Base-by-base conservation (phyloP, 2,113 vertebrate genomes). In the Cyprinodon brontotheroides region DNA sequence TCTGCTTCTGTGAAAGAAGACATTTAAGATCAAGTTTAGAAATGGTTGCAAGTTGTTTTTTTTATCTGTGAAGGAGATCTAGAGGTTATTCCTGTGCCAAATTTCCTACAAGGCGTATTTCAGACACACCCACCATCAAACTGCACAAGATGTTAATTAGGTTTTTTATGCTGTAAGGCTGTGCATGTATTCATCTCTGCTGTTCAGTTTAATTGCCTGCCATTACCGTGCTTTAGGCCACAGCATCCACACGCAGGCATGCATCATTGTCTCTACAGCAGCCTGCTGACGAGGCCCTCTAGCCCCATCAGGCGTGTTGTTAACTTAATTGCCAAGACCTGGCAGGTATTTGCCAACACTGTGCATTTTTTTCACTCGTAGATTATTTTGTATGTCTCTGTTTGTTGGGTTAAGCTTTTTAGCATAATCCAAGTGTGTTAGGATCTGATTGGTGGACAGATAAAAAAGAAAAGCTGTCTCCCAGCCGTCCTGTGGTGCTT, bases 401-500 rank as follows among this genome's bases (percentile, higher is more conserved):
- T 80, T 87, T 88, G 91, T 89, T 74, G 20, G 72, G 92, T 93
- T 94, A 95, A 96, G 94, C 92, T 83, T 83, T 93, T 96, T 94
- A 93, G 90, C 85, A 83, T 94, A 95, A 96, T 96, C 95, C 89
- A 63, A 75, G 87, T 5, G 17, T 63, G 77, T 83, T 83, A 86
- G 87, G 87, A 92, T 89, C 91, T 90, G 92, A 93, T 95, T 95
- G 94, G 90, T 91, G 83, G 86, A 72, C 90, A 57, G 53, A 71
- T 1, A 48, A 74, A 77, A 70, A 83, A 62, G 61, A 81, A 67
- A 81, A 80, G 59, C 71, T 63, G 43, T 77, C 69, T 38, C 75
- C 85, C 86, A 77, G 80, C 81, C 77, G 79, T 80, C 75, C 67
- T 65, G 66, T 38, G 53, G 66, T 60, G 41, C 68, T 11, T 29